phyloP scores from a whole-genome alignment of 2,888 invertebrate species.

The Argynnis bischoffii region DNA sequence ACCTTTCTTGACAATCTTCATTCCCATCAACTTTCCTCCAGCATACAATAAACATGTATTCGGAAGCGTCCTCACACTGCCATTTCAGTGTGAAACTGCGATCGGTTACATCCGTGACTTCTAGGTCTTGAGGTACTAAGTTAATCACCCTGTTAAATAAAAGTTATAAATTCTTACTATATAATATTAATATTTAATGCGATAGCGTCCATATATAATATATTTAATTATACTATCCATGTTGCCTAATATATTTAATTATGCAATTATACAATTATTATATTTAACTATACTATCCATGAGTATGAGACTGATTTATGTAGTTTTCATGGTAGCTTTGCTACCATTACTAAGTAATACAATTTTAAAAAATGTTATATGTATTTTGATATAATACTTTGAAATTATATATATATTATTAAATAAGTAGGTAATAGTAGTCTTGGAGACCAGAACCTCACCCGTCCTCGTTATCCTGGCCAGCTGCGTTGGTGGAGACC shows the following conservation, averaged over 20 bases:
- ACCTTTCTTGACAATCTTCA: constrained; percentile 65
- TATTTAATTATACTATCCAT: too few species aligned
- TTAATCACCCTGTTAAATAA: constrained; percentile 28
- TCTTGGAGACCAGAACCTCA: constrained; percentile 63
- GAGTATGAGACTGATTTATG: too few species aligned
- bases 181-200: neutral
- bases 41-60: constrained; percentile 59
- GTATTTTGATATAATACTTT: neutral
- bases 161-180: neutral
- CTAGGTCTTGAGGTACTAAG: constrained; percentile 52
- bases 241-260: too few species aligned
- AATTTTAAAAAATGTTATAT: too few species aligned
- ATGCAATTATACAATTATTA: too few species aligned
- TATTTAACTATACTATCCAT: too few species aligned
- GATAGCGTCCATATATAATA: too few species aligned
- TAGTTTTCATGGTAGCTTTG: too few species aligned
- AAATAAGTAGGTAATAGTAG: constrained; percentile 7
- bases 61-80: constrained; percentile 55
- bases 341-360: too few species aligned
- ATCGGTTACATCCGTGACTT: constrained; percentile 51
- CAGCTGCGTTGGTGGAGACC: constrained; percentile 60
- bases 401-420: neutral
- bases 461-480: constrained; percentile 52
- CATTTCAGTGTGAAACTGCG: constrained; percentile 59
- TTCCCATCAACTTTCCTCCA: constrained; percentile 49